phyloP scores from a whole-genome alignment of 2,113 vertebrate species.

The Etheostoma cragini region DNA sequence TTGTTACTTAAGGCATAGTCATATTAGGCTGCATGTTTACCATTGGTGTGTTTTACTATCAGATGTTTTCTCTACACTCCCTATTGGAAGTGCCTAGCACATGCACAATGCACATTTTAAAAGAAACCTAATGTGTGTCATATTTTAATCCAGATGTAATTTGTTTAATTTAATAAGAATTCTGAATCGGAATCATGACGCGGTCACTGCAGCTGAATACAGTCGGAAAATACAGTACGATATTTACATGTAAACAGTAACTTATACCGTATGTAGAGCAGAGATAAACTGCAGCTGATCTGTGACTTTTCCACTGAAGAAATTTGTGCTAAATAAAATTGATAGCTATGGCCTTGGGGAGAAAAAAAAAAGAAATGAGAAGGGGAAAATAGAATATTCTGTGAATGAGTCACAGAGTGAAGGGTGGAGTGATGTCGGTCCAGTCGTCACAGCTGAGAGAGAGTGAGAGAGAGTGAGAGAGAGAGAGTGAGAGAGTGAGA shows the following conservation, averaged over 20 bases:
- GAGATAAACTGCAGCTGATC: conserved; percentile 17
- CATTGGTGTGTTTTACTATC: conserved; percentile 16
- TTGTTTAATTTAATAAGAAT: background rate
- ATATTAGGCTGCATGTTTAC: conserved; percentile 23
- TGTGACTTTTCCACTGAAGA: conserved; percentile 30
- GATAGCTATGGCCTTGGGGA: conserved; percentile 62
- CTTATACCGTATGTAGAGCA: background rate
- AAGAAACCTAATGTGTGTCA: background rate
- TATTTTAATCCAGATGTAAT: background rate
- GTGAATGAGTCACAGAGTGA: conserved; percentile 76
- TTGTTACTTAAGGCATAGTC: conserved; percentile 24
- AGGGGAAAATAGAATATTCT: conserved; percentile 74
- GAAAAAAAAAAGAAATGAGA: conserved; percentile 59
- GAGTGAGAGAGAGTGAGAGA: background rate
- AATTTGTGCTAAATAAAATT: conserved; percentile 56
- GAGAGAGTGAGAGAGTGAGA: conserved; percentile 13
- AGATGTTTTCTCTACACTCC: background rate
- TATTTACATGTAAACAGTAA: background rate
- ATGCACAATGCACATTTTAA: background rate
- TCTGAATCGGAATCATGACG: background rate
- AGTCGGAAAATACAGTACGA: background rate
- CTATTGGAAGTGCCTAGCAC: background rate
- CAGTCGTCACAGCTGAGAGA: conserved; percentile 66
- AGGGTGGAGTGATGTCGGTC: conserved; percentile 66
- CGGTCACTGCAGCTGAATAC: background rate